Percentiles rank a stretch among this genome's conserved stretches.
Conservation (phyloP, 2,113 vertebrate species). For the Deroptyus accipitrinus region DNA sequence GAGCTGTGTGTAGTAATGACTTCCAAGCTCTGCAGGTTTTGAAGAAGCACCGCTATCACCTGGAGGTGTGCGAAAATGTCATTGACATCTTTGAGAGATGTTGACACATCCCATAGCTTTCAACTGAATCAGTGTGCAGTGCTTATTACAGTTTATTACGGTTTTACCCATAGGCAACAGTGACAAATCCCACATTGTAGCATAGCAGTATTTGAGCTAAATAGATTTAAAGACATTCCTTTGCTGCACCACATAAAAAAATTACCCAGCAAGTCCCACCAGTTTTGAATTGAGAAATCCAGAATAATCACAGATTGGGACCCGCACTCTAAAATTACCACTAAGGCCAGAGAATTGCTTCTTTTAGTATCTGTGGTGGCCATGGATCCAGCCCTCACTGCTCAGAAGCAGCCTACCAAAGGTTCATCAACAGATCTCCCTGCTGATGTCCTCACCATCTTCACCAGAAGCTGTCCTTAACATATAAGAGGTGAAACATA, state of each 20-base stretch:
- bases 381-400: accelerated
- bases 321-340: neutral
- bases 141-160: neutral
- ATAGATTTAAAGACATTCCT: neutral
- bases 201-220: neutral
- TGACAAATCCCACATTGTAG: neutral
- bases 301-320: neutral
- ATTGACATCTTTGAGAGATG: neutral
- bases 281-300: neutral
- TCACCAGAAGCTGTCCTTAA: neutral
- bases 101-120: neutral
- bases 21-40: neutral
- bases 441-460: neutral
- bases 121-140: accelerated
- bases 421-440: neutral
- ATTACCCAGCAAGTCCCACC: neutral
- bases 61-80: neutral
- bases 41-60: neutral
- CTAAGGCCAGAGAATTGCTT: neutral
- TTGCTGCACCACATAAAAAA: neutral
- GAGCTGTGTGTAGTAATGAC: neutral
- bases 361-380: neutral
- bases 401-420: neutral
- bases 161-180: neutral
- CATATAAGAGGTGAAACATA: neutral